These are phyloP conservation scores for Tricholauxania praeusta DNA, from an alignment of 2,888 invertebrate species.

Conservation along the genomic window DNA sequence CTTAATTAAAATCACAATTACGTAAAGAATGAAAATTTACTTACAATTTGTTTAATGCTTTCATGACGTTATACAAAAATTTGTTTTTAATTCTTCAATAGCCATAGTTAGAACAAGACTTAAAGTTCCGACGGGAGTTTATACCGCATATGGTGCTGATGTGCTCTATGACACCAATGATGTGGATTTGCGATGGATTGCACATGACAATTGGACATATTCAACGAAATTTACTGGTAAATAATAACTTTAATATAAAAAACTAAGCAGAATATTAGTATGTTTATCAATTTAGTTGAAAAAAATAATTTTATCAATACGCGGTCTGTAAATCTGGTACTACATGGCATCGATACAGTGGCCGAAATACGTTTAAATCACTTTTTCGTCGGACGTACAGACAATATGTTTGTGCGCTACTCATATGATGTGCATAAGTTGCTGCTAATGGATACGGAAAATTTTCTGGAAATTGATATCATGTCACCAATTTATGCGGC, in stretches of 20 bases:
- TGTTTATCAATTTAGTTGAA: conserved; percentile 48
- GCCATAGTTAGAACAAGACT: conserved; percentile 50
- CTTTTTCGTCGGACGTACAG: conserved; percentile 73
- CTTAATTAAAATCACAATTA: too few species aligned
- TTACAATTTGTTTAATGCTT: too few species aligned
- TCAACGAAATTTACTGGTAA: conserved; percentile 76
- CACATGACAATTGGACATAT: conserved; percentile 85
- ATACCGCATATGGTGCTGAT: conserved; percentile 57
- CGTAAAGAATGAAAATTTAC: too few species aligned
- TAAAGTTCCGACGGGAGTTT: conserved; percentile 64
- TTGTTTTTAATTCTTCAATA: conserved; percentile 41
- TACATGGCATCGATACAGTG: conserved; percentile 90
- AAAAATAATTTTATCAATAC: conserved; percentile 51
- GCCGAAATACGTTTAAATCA: conserved; percentile 81
- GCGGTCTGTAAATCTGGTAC: conserved; percentile 71
- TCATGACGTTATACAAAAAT: not conserved
- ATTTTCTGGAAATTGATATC: conserved; percentile 74
- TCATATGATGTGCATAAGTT: conserved; percentile 75
- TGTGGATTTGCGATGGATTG: conserved; percentile 84
- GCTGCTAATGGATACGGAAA: conserved; percentile 68
- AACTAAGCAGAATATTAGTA: too few species aligned
- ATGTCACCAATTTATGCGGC: conserved; percentile 77
- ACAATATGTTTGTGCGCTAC: conserved; percentile 91
- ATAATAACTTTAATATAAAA: conserved; percentile 3
- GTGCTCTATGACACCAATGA: conserved; percentile 80